Evolutionary conservation across 2,888 invertebrate species (phyloP).

Genomic region (Heteromurus nitidus): DNA sequence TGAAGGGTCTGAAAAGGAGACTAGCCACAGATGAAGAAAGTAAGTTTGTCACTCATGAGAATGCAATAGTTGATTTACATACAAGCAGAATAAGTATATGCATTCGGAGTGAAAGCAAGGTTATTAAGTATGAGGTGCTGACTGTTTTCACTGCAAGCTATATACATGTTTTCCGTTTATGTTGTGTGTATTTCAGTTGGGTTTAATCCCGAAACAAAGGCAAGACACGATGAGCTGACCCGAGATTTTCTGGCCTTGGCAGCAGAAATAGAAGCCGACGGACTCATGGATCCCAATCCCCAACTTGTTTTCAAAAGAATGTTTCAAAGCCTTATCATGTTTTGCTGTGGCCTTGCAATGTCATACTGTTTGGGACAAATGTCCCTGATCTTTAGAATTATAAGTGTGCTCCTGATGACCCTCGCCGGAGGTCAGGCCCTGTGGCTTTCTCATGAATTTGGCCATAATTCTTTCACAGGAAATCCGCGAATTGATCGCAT

Average conservation of each 20-base stretch:
- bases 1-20: constrained; percentile 42
- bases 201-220: too few species aligned
- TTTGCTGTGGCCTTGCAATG: background rate
- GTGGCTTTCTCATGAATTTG: constrained; percentile 44
- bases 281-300: background rate
- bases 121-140: too few species aligned
- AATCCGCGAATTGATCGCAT: constrained; percentile 10
- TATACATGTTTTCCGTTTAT: too few species aligned
- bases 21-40: constrained; percentile 14
- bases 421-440: background rate
- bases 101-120: too few species aligned
- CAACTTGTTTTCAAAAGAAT: too few species aligned
- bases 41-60: too few species aligned
- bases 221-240: background rate
- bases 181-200: too few species aligned
- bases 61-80: too few species aligned
- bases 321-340: too few species aligned
- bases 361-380: background rate
- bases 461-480: constrained; percentile 43
- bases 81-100: too few species aligned
- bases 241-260: constrained; percentile 3
- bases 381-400: background rate
- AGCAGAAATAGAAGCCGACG: constrained; percentile 16
- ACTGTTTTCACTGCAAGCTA: too few species aligned
- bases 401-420: background rate